Evolutionary conservation across 2,888 invertebrate genomes (phyloP), one percentile per base, ranked within the genome.

Genomic region (Galeopsomyia nigrocyanea): DNA sequence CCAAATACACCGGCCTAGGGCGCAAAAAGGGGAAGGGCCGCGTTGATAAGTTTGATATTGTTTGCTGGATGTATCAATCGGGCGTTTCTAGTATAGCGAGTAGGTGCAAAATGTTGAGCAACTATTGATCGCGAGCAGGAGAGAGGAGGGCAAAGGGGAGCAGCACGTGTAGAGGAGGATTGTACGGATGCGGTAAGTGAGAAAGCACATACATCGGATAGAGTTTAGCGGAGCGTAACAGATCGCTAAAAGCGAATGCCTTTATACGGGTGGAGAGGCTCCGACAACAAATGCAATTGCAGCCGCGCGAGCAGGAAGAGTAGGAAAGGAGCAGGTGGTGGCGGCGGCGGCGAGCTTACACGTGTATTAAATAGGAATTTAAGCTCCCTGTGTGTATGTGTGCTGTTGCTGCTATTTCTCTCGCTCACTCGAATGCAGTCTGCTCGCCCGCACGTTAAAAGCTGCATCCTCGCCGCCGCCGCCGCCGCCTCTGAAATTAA

Each of bases 221-320:
- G 21, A 61, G 66, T 66, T 71, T 68, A 69, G 50, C 56, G 67
- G 70, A 66, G 75, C 60, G 67, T 62, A 75, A 71, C 64, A 51
- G 77, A 72, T 73, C 58, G 58, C 51, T 79, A 78, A 80, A 80
- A 79, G 76, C 74, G 69, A 77, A 79, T 80, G 76, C 77, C 79
- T 79, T 79, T 79, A 77, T 79, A 77, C 79, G 75, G 69, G 73
- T 17, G 65, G 7, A 31, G 31, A 7, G 31, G 64, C 60, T 26
- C n/a, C n/a, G n/a, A 46, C 16, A 10, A 51, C 50, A 55, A 64
- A 55, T 17, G 65, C 39, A 55, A 55, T 16, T 22, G 26, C 46
- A n/a, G 50, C 10, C 31, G n/a, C 1, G 51, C 50, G 22, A 26
- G n/a, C 47, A 17, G 16, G 5, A n/a, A n/a, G n/a, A n/a, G n/a